Evolutionary conservation across 2,113 vertebrate genomes (phyloP), one percentile per base, ranked within the genome.

Genomic region (Oceanodroma tethys): DNA sequence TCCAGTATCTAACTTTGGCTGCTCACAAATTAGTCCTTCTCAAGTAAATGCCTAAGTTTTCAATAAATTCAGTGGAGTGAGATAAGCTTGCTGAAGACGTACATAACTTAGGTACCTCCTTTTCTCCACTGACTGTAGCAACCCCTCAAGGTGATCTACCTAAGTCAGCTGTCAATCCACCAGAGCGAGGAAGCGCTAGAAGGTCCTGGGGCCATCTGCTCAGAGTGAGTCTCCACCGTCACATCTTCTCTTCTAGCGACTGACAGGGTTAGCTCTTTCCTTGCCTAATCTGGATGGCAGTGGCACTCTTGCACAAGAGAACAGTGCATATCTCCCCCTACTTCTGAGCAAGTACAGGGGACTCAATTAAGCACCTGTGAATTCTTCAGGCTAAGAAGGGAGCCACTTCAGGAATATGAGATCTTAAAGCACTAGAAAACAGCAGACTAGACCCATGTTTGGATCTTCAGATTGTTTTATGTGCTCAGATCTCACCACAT

Each of bases 161-260:
- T n/a, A 62, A 66, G 2, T 79, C 36, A 75, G 38, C 10, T n/a
- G 13, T 34, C 21, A 43, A 67, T 48, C 10, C 29, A 43, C 10
- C 17, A 38, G 42, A 88, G 9, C 0, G 0, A 90, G 58, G 48
- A 92, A 72, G 47, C 10, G 0, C 9, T 67, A 40, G 34, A 34
- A 68, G 34, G 30, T 79, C 14, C 52, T 82, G 53, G 7, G 42
- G 18, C 10, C 30, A 48, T 48, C 42, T 5, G 1, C 13, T 52
- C 52, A 34, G n/a, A 30, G 9, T 6, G 3, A 43, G 62, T 23
- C 13, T 72, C 38, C 30, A 34, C 23, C 65, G 75, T 38, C 66
- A 62, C 48, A n/a, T 56, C 59, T 80, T 29, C n/a, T 85, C 36
- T 83, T 81, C 17, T 29, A 60, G 40, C 0, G 2, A 6, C 1